Conservation (phyloP, 2,888 invertebrate species). For the Sesamia inferens region DNA sequence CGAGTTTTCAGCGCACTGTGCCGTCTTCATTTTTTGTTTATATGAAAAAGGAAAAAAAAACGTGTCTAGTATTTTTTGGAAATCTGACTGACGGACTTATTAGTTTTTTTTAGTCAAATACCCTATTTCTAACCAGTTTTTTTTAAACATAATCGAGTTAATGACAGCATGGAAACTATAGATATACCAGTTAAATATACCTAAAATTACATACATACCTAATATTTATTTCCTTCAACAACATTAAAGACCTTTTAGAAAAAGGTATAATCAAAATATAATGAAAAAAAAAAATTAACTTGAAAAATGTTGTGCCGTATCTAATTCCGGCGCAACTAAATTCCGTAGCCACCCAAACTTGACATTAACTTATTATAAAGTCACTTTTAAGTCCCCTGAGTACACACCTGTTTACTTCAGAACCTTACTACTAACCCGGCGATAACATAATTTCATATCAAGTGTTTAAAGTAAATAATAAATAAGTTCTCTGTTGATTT, state of each 20-base stretch:
- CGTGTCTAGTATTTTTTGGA: no score
- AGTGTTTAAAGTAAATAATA: conserved; percentile 83
- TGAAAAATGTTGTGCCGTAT: conserved; percentile 3
- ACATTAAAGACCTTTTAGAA: conserved; percentile 35
- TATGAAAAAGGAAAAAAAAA: no score
- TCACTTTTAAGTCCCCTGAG: conserved; percentile 68
- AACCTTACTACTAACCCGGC: conserved; percentile 64
- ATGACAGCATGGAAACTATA: neutral
- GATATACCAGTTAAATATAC: neutral
- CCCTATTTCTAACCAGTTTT: neutral
- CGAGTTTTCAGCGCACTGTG: no score
- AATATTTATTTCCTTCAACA: conserved; percentile 21
- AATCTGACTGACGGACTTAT: no score
- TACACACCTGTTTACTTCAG: conserved; percentile 83
- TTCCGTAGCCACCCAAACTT: conserved; percentile 33
- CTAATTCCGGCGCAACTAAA: neutral
- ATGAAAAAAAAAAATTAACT: neutral
- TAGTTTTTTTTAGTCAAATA: no score
- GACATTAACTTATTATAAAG: conserved; percentile 64
- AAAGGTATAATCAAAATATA: neutral
- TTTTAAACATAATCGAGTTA: no score
- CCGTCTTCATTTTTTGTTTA: no score
- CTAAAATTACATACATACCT: conserved; percentile 3
- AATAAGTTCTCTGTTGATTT: conserved; percentile 82
- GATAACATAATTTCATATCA: conserved; percentile 83